A percentile compares a stretch with the other conserved stretches of the same genome.
phyloP scores from a whole-genome alignment of 2,888 invertebrate species.

The Sarcophaga rosellei region DNA sequence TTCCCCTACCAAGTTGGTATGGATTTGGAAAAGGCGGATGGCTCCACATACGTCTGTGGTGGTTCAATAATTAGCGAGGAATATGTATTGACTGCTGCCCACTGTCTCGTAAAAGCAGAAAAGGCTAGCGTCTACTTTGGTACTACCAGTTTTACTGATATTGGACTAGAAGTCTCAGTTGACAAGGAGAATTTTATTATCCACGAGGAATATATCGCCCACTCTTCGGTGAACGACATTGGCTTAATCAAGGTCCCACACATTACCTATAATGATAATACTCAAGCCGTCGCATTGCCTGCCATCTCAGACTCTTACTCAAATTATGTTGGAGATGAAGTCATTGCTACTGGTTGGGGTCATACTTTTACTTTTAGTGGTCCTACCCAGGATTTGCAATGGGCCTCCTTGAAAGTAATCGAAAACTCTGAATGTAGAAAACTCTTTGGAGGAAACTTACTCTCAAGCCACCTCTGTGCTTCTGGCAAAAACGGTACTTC shows the following conservation, averaged over 20 bases:
- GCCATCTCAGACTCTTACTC: slow-evolving; percentile 23
- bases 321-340: neutral
- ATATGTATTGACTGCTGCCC: slow-evolving; percentile 54
- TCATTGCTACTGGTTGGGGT: slow-evolving; percentile 77
- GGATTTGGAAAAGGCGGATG: slow-evolving; percentile 61
- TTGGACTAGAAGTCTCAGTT: slow-evolving; percentile 38
- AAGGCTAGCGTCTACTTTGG: slow-evolving; percentile 74
- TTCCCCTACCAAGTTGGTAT: slow-evolving; percentile 71
- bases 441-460: slow-evolving; percentile 45
- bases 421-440: neutral
- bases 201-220: no score
- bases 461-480: slow-evolving; percentile 72
- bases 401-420: neutral
- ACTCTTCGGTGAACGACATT: slow-evolving; percentile 72
- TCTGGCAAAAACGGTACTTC: slow-evolving; percentile 69
- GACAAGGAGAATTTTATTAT: no score
- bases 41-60: slow-evolving; percentile 68
- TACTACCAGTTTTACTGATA: slow-evolving; percentile 74
- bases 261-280: slow-evolving; percentile 37
- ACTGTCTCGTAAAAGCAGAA: slow-evolving; percentile 48
- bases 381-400: neutral
- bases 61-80: slow-evolving; percentile 67
- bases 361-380: slow-evolving; percentile 63
- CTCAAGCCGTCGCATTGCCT: slow-evolving; percentile 70
- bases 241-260: slow-evolving; percentile 71